A percentile compares a stretch with the other conserved stretches of the same genome.
Evolutionary conservation across 2,113 vertebrate genomes (phyloP).

Genomic region (Pteropus alecto): DNA sequence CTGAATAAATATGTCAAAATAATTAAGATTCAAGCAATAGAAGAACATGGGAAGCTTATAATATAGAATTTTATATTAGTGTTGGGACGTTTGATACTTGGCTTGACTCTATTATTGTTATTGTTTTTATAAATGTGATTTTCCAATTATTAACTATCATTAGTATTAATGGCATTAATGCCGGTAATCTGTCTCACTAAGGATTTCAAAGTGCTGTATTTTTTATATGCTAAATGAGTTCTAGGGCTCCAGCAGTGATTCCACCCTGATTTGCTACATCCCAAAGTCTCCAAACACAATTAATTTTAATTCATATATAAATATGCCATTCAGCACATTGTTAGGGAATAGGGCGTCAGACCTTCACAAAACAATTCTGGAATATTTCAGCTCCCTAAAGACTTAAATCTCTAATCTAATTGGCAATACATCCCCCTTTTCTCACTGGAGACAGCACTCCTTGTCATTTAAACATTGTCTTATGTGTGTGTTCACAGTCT

Average conservation of each 20-base stretch:
- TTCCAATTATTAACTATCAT: slow-evolving; percentile 70
- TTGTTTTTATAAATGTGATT: slow-evolving; percentile 65
- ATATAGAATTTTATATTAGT: slow-evolving; percentile 16
- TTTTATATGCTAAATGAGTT: slow-evolving; percentile 60
- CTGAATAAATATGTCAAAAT: slow-evolving; percentile 67
- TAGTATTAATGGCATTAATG: slow-evolving; percentile 66
- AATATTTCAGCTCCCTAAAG: background rate
- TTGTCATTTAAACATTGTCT: background rate
- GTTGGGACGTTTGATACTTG: slow-evolving; percentile 1
- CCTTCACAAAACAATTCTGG: slow-evolving; percentile 44
- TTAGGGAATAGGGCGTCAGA: background rate
- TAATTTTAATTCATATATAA: slow-evolving; percentile 62
- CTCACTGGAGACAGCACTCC: background rate
- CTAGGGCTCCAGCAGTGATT: slow-evolving; percentile 7
- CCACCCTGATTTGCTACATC: slow-evolving; percentile 42
- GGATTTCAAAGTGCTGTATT: slow-evolving; percentile 58
- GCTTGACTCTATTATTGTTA: slow-evolving; percentile 32
- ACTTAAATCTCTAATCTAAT: background rate
- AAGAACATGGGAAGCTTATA: slow-evolving; percentile 23
- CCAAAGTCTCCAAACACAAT: slow-evolving; percentile 67
- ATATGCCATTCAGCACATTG: slow-evolving; percentile 4
- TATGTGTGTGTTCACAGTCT: background rate
- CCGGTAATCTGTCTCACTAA: slow-evolving; percentile 63
- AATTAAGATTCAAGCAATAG: slow-evolving; percentile 60
- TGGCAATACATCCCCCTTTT: background rate